phyloP scores from a whole-genome alignment of 2,797 vertebrate genomes.

The Bucorvus abyssinicus region DNA sequence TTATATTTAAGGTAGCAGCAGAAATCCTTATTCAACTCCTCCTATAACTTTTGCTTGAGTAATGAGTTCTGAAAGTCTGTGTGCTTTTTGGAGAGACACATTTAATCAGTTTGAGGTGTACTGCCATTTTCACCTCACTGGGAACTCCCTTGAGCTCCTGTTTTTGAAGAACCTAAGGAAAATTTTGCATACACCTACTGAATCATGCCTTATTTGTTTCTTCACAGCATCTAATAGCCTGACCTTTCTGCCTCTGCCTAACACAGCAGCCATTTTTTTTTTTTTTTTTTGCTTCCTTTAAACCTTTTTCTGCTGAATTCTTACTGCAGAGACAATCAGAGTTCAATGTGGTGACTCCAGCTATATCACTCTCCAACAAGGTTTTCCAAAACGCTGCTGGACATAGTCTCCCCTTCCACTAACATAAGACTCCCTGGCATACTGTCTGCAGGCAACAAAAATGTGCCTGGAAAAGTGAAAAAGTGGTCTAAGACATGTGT shows the following conservation, averaged over 20 bases:
- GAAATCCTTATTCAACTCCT: neutral
- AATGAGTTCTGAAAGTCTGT: constrained; percentile 9
- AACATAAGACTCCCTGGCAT: neutral
- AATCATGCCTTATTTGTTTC: constrained; percentile 13
- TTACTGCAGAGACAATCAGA: neutral
- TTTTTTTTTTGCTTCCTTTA: constrained; percentile 10
- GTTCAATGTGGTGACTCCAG: neutral
- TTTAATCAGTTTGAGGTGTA: neutral
- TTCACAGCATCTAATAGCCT: neutral
- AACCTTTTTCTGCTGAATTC: neutral
- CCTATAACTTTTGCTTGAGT: neutral
- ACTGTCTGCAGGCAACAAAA: neutral
- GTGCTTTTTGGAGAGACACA: neutral
- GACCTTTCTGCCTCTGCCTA: constrained; percentile 34
- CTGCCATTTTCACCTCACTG: constrained; percentile 10
- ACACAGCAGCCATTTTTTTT: neutral
- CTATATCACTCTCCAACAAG: neutral
- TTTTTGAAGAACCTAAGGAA: constrained; percentile 2
- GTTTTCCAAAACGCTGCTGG: neutral
- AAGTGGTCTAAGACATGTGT: neutral
- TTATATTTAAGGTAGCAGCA: constrained; percentile 2
- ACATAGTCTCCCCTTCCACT: neutral
- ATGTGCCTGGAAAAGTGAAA: neutral
- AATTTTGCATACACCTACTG: constrained; percentile 12
- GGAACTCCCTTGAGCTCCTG: neutral